phyloP scores from a whole-genome alignment of 2,113 vertebrate genomes.

The Neoarius graeffei region DNA sequence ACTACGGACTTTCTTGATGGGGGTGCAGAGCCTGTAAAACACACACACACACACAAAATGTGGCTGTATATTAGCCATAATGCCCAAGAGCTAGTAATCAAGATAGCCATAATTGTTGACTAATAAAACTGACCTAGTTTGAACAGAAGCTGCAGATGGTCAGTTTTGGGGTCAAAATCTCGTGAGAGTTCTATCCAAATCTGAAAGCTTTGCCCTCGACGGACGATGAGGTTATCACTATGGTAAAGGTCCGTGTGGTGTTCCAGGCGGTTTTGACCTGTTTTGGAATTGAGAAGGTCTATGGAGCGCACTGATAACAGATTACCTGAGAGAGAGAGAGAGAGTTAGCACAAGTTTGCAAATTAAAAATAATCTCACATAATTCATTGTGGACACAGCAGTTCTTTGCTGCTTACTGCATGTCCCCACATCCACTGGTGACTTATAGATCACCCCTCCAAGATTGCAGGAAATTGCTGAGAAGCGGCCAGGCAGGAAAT shows the following conservation, averaged over 20 bases:
- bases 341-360: background rate
- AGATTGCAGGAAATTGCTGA: background rate
- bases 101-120: no score
- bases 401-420: background rate
- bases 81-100: no score
- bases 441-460: background rate
- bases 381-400: background rate
- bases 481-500: background rate
- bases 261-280: no score
- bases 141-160: no score
- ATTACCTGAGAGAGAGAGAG: slow-evolving; percentile 63
- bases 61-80: no score
- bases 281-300: no score
- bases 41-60: background rate
- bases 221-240: no score
- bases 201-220: no score
- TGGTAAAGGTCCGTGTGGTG: no score
- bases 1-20: slow-evolving; percentile 83
- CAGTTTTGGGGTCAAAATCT: no score
- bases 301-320: slow-evolving; percentile 60
- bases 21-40: slow-evolving; percentile 66
- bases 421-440: background rate
- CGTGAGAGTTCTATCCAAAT: no score
- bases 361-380: background rate
- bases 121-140: no score